Percentiles rank a stretch among this genome's conserved stretches.
Conservation (phyloP, 2,113 vertebrate species). For the Paratilapia polleni region DNA sequence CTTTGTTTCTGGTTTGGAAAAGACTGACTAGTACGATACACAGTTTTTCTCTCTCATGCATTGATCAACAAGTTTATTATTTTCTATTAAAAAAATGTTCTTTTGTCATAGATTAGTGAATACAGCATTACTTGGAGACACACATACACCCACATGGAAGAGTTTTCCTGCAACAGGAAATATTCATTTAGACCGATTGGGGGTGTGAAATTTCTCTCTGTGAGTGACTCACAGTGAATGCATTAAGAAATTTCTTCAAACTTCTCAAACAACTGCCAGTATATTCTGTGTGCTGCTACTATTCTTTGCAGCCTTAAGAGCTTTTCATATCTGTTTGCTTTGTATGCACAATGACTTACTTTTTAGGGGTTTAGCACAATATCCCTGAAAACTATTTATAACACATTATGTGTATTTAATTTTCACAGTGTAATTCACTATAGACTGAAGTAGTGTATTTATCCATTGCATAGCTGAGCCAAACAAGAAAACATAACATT, state of each 20-base stretch:
- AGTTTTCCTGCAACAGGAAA: conserved; percentile 49
- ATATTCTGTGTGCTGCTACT: neutral
- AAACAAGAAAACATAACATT: neutral
- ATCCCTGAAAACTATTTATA: neutral
- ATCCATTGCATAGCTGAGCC: neutral
- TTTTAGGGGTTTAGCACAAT: neutral
- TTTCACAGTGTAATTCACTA: neutral
- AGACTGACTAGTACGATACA: neutral
- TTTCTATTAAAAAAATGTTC: neutral
- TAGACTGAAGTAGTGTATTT: neutral
- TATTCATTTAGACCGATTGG: conserved; percentile 21
- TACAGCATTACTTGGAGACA: neutral
- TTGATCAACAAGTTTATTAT: conserved; percentile 14
- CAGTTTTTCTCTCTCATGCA: neutral
- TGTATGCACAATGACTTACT: neutral
- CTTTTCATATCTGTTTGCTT: neutral
- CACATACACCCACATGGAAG: conserved; percentile 23
- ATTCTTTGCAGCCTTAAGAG: neutral
- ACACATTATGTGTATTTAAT: neutral
- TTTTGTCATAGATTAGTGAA: neutral
- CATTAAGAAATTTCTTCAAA: neutral
- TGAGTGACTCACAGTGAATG: conserved; percentile 36
- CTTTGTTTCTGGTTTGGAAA: conserved; percentile 1
- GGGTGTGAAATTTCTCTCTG: conserved; percentile 38
- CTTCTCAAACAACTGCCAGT: neutral